Base-by-base conservation (phyloP, 92 coral and sea anemone species). In the Pocillopora meandrina region DNA sequence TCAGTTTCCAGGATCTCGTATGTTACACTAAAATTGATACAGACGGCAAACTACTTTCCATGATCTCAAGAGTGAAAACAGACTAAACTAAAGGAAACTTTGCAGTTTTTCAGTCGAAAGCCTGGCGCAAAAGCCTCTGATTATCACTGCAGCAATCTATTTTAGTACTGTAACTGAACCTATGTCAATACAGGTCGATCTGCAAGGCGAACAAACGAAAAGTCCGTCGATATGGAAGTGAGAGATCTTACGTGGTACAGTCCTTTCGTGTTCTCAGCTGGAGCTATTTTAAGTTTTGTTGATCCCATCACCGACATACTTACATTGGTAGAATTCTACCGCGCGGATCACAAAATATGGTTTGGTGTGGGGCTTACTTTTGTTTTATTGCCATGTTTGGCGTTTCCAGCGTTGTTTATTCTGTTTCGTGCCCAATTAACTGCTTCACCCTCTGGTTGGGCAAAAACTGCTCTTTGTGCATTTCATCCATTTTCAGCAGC, bases 251-350 rank as follows among this genome's bases (percentile, higher is more conserved):
- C 57, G 56, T 77, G 83, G 83, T 77, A 85, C 88, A 56, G 69
- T 55, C 68, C 65, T 19, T 65, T 84, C 33, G 8, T 76, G 18
- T 55, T 76, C 42, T 57, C 77, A 57, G 57, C 77, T 70, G 84
- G 84, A 78, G 65, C 72, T 3, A 70, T 78, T 59, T 19, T 70
- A 13, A 72, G 84, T 49, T 84, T 84, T 69, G 87, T 81, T 11
- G 87, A 84, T 19, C 87, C 87, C 11, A 14, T 84, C 63, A 84
- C 82, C 21, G 87, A 75, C 64, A 36, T 84, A 58, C 82, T 84
- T 18, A 84, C 87, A 21, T 75, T 84, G 67, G 67, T 64, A 67
- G 69, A 55, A 49, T 84, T 84, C 68, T 84, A 84, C 31, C 87
- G 75, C 56, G 55, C 10, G 23, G 87, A 77, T 42, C 80, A 84